Evolutionary conservation across 2,888 invertebrate genomes (phyloP).

Genomic region (Philaethria dido): DNA sequence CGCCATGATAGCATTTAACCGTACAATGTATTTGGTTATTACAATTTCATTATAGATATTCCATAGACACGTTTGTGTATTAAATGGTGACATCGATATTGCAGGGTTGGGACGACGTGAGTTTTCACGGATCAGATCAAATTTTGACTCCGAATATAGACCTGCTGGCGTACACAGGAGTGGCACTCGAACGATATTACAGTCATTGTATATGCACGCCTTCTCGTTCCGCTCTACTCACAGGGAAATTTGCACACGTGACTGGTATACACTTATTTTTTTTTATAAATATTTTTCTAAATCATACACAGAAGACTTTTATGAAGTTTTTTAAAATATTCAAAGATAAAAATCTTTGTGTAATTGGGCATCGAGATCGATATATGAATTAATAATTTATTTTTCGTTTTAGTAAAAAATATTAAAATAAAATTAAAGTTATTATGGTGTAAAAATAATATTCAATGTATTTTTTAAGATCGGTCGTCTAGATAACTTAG

Average conservation of each 20-base stretch:
- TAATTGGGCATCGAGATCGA: too few relatives aligned
- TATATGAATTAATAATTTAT: neutral
- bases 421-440: neutral
- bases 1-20: too few relatives aligned
- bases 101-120: constrained; percentile 96
- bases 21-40: too few relatives aligned
- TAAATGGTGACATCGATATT: constrained; percentile 46
- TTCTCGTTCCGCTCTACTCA: constrained; percentile 90
- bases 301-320: too few relatives aligned
- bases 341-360: too few relatives aligned
- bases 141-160: constrained; percentile 96
- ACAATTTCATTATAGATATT: neutral
- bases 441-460: neutral
- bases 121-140: constrained; percentile 94
- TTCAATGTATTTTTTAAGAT: neutral
- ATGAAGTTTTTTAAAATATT: too few relatives aligned
- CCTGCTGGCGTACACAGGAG: constrained; percentile 91
- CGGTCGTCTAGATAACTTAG: neutral
- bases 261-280: constrained; percentile 78
- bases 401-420: neutral
- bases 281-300: neutral
- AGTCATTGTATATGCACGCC: constrained; percentile 93
- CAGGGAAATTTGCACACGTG: constrained; percentile 93
- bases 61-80: neutral
- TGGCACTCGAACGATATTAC: constrained; percentile 92